A percentile compares a stretch with the other conserved stretches of the same genome.
phyloP scores from a whole-genome alignment of 2,888 invertebrate species.

The Halocaridina rubra region DNA sequence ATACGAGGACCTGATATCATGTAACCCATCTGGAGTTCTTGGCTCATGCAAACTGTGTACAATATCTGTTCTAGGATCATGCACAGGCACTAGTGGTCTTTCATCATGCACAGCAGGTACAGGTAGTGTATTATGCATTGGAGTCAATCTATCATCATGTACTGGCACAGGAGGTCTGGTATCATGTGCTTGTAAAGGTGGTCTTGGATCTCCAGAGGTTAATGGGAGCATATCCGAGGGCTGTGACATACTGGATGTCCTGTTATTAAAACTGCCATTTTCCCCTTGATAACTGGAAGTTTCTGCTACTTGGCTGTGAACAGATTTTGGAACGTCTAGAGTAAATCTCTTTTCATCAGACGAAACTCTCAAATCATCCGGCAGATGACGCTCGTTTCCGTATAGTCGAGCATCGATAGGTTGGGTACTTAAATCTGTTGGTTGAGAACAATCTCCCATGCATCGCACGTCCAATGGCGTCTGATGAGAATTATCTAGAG shows the following conservation, averaged over 20 bases:
- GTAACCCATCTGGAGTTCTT: too few relatives aligned
- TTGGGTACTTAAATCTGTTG: constrained; percentile 47
- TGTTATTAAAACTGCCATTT: not conserved
- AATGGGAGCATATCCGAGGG: constrained; percentile 12
- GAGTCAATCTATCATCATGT: too few relatives aligned
- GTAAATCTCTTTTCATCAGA: not conserved
- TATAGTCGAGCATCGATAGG: constrained; percentile 28
- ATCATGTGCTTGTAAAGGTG: not conserved
- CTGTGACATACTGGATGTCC: not conserved
- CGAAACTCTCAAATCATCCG: constrained; percentile 6
- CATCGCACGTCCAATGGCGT: constrained; percentile 9
- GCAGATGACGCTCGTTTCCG: constrained; percentile 13
- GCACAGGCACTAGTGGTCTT: too few relatives aligned
- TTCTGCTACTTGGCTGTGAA: not conserved
- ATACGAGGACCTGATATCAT: too few relatives aligned
- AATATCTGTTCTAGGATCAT: too few relatives aligned
- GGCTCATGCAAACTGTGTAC: too few relatives aligned
- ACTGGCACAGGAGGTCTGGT: not conserved
- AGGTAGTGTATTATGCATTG: too few relatives aligned
- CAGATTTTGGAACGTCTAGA: not conserved
- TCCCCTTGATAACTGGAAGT: constrained; percentile 33
- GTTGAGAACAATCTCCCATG: constrained; percentile 37
- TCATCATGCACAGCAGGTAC: too few relatives aligned
- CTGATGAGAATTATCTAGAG: constrained; percentile 1
- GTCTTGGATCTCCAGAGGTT: constrained; percentile 19